A percentile compares a stretch with the other conserved stretches of the same genome.
These are phyloP conservation scores for Kuschelorhynchus macadamiae DNA, from an alignment of 2,888 invertebrate species.

Conservation along the genomic window DNA sequence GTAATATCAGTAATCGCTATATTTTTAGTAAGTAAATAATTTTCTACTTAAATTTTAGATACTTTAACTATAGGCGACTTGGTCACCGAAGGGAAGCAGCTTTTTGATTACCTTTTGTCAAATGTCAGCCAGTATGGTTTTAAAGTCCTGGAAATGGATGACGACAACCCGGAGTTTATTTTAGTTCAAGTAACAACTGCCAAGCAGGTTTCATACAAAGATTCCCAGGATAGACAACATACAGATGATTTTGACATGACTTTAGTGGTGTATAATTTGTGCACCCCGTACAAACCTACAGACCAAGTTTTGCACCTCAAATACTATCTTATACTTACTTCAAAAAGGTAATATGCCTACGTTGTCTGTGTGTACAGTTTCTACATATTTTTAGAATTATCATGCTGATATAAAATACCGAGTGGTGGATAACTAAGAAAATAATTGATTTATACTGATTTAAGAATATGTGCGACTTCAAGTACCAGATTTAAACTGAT, in stretches of 20 bases:
- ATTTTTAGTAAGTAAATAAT: no score
- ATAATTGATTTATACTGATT: no score
- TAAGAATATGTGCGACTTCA: no score
- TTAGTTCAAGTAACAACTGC: constrained; percentile 75
- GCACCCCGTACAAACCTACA: constrained; percentile 62
- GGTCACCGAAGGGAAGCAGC: constrained; percentile 75
- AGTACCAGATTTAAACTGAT: no score
- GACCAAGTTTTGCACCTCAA: constrained; percentile 70
- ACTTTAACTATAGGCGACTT: constrained; percentile 73
- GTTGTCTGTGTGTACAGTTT: no score
- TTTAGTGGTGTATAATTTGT: constrained; percentile 75
- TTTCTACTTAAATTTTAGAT: constrained; percentile 67
- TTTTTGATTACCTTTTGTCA: constrained; percentile 79
- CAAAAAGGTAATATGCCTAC: constrained; percentile 67
- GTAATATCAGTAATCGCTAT: constrained; percentile 64
- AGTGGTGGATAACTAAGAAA: no score
- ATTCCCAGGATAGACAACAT: constrained; percentile 73
- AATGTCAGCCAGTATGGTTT: constrained; percentile 79
- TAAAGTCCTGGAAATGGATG: constrained; percentile 76
- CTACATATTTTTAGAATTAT: no score
- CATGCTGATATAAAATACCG: no score
- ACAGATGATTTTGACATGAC: constrained; percentile 79
- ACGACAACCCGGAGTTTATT: constrained; percentile 72
- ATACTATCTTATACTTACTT: constrained; percentile 76
- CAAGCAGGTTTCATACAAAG: constrained; percentile 73